Base-by-base conservation (phyloP, 2,113 vertebrate genomes). In the Trichechus manatus region DNA sequence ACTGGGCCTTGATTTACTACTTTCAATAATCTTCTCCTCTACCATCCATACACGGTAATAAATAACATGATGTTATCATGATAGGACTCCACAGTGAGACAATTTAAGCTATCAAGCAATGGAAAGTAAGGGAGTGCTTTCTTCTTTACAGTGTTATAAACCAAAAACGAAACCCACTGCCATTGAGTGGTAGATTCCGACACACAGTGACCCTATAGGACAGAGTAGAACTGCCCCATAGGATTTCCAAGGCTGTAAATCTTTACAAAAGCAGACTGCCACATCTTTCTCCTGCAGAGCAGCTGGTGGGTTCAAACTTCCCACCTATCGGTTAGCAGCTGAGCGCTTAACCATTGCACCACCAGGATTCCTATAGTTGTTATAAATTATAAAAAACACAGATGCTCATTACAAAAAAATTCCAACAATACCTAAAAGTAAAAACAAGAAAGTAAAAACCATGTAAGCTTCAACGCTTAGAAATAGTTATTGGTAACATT, bases 371-470 rank as follows among this genome's bases (percentile, higher is more conserved):
- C 47, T 47, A 47, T 33, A 91, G 31, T 25, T 72, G 50, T 79
- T 70, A 85, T 17, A 44, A 27, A 78, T 23, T 44, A 33, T 72
- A 81, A 93, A 78, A 78, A 44, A 17, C 13, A 79, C 15, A 89
- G 42, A 83, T n/a, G 5, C 6, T 88, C 9, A 53, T 36, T 70
- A 88, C 36, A 93, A 87, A 88, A 17, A 64, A 80, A 53, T 33
- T 64, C 42, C 82, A 87, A 83, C 61, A 82, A 66, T 29, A 79
- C n/a, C 72, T 31, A 88, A 72, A 95, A 72, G 33, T 19, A 87
- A 91, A 89, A 95, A 39, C 53, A 87, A 50, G 39, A 72, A 95
- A 72, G 33, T 19, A 87, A 91, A 89, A 95, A 39, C 53, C 56
- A 59, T 33, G 64, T n/a, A 90, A 83, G 50, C 27, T 22, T 27